Base-by-base conservation (phyloP, 2,797 vertebrate species). In the Artibeus lituratus region DNA sequence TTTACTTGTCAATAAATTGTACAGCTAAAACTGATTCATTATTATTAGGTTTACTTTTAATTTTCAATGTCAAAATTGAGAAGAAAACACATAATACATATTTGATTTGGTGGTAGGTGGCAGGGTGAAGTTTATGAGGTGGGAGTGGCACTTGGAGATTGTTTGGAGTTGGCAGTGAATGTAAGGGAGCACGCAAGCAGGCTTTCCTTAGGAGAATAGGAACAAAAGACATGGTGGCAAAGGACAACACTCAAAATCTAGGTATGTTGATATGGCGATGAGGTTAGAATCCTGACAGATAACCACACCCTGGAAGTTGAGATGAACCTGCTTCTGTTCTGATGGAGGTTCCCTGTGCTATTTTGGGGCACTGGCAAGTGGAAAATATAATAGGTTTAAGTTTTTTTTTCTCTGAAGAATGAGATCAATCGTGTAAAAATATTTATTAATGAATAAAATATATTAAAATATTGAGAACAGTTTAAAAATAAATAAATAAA, bases 401-500 rank as follows among this genome's bases (percentile, higher is more conserved):
- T 2, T 3, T 12, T 29, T 35, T 18, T 77, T 90, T 86, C 69
- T 89, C 53, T 83, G 44, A 29, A 65, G 83, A 82, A 44, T 86
- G 51, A 80, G 32, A 90, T 42, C 37, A 76, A 67, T 47, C 57
- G 29, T 42, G 82, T 76, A 72, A 57, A 94, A 57, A 81, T 74
- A 83, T 86, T 88, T 91, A 74, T 91, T 88, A 67, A 76, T 80
- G 39, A 85, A 86, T 42, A 73, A 96, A 78, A 85, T 42, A 65
- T 82, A 53, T 42, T 39, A 92, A 90, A 87, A 83, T 42, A 86
- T 39, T 55, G 42, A 74, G 21, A 65, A 77, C 10, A 73, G 83
- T 72, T 92, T 91, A 49, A 59, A 57, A 59, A 59, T 24, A 59
- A 59, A 59, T 59, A 11, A 59, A 29, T 59, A 39, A 92, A 94